A percentile compares a stretch with the other conserved stretches of the same genome.
Evolutionary conservation across 2,797 vertebrate genomes (phyloP).

Genomic region (Trachops cirrhosus): DNA sequence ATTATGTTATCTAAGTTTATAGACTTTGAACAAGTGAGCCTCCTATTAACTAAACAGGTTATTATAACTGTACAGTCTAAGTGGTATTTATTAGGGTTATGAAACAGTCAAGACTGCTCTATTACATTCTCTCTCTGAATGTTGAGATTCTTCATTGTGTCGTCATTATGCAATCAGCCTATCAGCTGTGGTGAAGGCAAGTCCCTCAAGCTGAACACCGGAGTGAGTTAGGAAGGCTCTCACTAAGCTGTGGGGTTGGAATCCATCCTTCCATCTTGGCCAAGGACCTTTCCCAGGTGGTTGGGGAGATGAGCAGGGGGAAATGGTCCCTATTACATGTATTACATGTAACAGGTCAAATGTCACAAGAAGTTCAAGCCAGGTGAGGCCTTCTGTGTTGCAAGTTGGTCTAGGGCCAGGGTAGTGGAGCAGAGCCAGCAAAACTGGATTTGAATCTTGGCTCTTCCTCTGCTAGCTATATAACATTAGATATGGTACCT

Average conservation of each 20-base stretch:
- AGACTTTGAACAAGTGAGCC: neutral
- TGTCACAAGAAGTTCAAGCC: neutral
- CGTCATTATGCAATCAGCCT: neutral
- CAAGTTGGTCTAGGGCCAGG: neutral
- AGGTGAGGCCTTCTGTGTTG: neutral
- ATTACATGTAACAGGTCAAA: constrained; percentile 20
- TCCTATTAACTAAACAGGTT: neutral
- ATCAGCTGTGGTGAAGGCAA: neutral
- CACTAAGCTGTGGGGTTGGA: neutral
- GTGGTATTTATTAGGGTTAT: neutral
- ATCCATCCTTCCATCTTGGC: neutral
- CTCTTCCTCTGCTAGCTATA: neutral
- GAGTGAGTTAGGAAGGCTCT: neutral
- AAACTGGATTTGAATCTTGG: neutral
- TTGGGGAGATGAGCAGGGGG: neutral
- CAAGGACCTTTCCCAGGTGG: neutral
- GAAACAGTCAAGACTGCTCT: neutral
- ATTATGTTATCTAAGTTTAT: neutral
- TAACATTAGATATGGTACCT: neutral
- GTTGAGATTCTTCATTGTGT: neutral
- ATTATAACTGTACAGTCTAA: neutral
- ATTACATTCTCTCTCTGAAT: neutral
- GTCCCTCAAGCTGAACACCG: neutral
- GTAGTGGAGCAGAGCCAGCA: neutral
- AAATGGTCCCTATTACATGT: neutral